These are phyloP conservation scores for Acanthornis magna DNA, from an alignment of 2,797 vertebrate genomes.

Conservation along the genomic window DNA sequence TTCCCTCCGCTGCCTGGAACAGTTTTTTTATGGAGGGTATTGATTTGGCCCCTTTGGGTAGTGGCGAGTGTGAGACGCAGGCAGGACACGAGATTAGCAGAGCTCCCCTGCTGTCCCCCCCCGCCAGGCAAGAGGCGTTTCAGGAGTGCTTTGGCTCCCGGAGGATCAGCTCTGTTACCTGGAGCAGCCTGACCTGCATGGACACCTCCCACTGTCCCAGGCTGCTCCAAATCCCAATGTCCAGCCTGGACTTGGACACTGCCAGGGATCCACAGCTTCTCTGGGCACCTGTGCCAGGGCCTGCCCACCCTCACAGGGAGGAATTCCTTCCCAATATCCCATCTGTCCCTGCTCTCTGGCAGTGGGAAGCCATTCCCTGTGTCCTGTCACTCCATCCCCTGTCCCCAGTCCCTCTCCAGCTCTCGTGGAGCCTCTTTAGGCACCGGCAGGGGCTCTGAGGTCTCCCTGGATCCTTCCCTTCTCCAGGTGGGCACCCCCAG, in stretches of 20 bases:
- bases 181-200: background rate
- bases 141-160: background rate
- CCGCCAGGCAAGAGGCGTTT: fast-evolving
- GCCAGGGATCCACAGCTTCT: background rate
- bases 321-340: background rate
- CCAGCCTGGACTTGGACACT: background rate
- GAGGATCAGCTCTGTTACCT: fast-evolving
- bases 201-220: background rate
- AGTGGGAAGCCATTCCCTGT: background rate
- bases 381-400: background rate
- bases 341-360: background rate
- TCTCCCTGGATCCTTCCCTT: fast-evolving
- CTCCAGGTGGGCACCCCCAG: background rate
- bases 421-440: background rate
- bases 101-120: background rate
- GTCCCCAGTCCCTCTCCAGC: background rate
- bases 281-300: background rate
- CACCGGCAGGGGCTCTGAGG: fast-evolving
- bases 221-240: background rate
- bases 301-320: background rate
- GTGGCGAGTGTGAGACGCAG: background rate
- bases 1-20: background rate
- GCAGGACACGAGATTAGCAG: background rate
- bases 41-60: background rate
- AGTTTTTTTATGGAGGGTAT: background rate